These are phyloP conservation scores for Ammodytes marinus DNA, from an alignment of 2,113 vertebrate genomes.

Conservation along the genomic window DNA sequence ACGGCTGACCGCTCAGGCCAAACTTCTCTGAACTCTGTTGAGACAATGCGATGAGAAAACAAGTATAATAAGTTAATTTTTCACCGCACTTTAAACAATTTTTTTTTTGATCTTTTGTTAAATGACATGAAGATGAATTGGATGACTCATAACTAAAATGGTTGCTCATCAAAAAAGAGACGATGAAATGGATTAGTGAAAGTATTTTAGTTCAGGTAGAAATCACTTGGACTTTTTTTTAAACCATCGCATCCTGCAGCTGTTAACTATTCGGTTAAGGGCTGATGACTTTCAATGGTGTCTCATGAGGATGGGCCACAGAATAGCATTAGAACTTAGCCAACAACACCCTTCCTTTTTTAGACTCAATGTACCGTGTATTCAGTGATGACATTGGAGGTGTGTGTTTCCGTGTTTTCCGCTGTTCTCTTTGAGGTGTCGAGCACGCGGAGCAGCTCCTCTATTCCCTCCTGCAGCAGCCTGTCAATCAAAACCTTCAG, in stretches of 20 bases:
- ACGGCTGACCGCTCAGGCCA: conserved; percentile 41
- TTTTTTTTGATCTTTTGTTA: not conserved
- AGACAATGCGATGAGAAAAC: not conserved
- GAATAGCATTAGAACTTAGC: not conserved
- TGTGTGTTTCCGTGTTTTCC: conserved; percentile 71
- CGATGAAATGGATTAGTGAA: not conserved
- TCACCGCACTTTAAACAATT: not conserved
- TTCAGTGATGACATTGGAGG: conserved; percentile 72
- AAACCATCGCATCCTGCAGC: not conserved
- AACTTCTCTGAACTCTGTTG: conserved; percentile 73
- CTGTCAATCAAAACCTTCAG: conserved; percentile 88
- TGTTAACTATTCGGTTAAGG: not conserved
- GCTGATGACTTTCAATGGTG: not conserved
- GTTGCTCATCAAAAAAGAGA: not conserved
- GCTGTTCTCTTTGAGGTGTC: conserved; percentile 62
- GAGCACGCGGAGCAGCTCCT: conserved; percentile 81
- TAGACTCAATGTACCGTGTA: conserved; percentile 71
- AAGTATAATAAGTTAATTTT: not conserved
- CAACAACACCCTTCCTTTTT: not conserved
- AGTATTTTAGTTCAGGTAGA: not conserved
- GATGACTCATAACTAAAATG: not conserved
- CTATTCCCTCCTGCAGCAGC: conserved; percentile 86
- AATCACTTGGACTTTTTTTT: not conserved
- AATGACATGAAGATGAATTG: not conserved
- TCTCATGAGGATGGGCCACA: not conserved